A percentile compares a stretch with the other conserved stretches of the same genome.
phyloP scores from a whole-genome alignment of 2,797 vertebrate genomes.

The Numenius phaeopus region DNA sequence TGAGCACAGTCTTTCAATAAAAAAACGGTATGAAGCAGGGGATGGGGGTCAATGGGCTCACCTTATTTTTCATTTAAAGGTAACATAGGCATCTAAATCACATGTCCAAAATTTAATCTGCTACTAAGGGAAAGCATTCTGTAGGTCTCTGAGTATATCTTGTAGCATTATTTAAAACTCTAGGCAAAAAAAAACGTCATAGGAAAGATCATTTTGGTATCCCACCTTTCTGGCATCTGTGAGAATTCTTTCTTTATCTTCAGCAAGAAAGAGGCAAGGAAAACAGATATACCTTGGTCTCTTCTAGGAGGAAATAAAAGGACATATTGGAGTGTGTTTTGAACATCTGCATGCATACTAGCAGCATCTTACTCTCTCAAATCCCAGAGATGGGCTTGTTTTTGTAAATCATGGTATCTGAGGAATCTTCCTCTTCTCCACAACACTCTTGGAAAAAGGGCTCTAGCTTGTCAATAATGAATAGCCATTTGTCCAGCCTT shows the following conservation, averaged over 20 bases:
- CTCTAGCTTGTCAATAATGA: background rate
- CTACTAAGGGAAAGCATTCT: background rate
- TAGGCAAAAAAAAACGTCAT: accelerated
- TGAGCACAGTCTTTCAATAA: background rate
- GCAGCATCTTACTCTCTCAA: background rate
- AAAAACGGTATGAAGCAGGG: background rate
- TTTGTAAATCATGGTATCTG: background rate
- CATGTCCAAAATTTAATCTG: background rate
- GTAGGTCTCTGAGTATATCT: background rate
- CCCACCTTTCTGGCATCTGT: background rate
- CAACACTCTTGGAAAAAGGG: background rate
- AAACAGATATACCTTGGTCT: background rate
- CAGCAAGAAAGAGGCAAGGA: background rate
- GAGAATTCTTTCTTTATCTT: background rate
- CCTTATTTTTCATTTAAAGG: background rate
- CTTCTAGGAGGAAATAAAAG: background rate
- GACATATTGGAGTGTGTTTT: background rate
- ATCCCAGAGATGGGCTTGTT: background rate
- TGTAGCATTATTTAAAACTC: background rate
- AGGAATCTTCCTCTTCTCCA: background rate
- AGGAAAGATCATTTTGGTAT: background rate
- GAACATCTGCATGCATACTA: background rate
- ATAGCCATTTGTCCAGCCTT: background rate
- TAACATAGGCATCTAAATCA: background rate
- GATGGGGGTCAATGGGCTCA: background rate